Evolutionary conservation across 1,140 invertebrate genomes (phyloP), one percentile per base, ranked within the genome.

Genomic region (Spodoptera litura): DNA sequence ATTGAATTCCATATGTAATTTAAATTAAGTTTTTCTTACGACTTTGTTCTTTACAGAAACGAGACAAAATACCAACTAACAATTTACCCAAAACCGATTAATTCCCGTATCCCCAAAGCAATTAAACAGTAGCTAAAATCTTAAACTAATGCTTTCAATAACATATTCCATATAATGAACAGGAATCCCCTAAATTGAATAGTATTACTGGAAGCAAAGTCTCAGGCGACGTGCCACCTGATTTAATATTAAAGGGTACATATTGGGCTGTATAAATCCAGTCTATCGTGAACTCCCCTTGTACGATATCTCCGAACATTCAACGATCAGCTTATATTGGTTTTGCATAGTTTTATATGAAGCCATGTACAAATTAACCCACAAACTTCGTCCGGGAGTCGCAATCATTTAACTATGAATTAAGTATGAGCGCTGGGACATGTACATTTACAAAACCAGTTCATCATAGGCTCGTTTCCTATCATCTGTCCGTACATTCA

Each of bases 331-430:
- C 2, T 31, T 31, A 31, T 31, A 31, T 5, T 31, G 31, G 31
- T 31, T 31, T 3, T 31, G 31, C 2, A 31, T 5, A 31, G 31
- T 5, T 31, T 31, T 0, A 31, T 31, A 2, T 31, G 31, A 4
- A 31, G 31, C 4, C 4, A 4, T 31, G 31, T 31, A 31, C 38
- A 44, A 44, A 44, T 44, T 44, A 44, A 44, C 38, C 38, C 38
- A 44, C 38, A 44, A 61, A 31, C 51, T 12, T 55, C 49, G 53
- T 75, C 64, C 49, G 59, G 27, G 31, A 58, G 31, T 52, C 25
- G 55, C 44, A 61, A 74, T 75, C 58, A 75, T 62, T 75, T 31
- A 64, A 62, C 73, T 75, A 62, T 75, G 44, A 75, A 61, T 70
- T 52, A 70, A 70, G 13, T 70, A 59, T 51, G 73, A 59, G 44